These are phyloP conservation scores for Apocrypta bakeri DNA, from an alignment of 1,140 invertebrate species.

Conservation along the genomic window DNA sequence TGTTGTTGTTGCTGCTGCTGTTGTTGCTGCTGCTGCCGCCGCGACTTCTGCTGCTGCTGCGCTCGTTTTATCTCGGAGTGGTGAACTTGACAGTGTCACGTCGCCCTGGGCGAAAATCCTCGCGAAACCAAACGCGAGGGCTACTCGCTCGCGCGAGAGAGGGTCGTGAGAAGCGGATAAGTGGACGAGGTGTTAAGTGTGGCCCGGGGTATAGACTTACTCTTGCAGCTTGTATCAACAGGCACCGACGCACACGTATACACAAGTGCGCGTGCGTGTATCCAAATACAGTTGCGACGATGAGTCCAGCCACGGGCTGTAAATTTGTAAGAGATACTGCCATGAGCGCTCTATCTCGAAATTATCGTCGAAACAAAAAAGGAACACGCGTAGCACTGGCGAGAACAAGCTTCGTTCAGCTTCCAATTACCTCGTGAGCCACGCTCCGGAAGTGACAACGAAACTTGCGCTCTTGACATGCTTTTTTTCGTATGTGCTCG, in stretches of 20 bases:
- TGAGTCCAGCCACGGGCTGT: background rate
- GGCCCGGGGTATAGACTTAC: slow-evolving; percentile 57
- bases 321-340: background rate
- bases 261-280: background rate
- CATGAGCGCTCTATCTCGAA: background rate
- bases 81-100: slow-evolving; percentile 69
- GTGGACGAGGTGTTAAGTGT: slow-evolving; percentile 73
- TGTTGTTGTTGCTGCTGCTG: background rate
- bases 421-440: slow-evolving; percentile 21
- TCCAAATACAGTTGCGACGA: background rate
- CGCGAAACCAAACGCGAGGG: slow-evolving; percentile 69
- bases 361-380: background rate
- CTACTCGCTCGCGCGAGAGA: slow-evolving; percentile 58
- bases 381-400: background rate
- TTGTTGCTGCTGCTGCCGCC: background rate
- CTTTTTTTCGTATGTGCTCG: no score
- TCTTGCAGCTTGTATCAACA: slow-evolving; percentile 32
- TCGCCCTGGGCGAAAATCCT: slow-evolving; percentile 69
- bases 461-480: no score
- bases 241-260: background rate
- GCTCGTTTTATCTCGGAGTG: slow-evolving; percentile 23
- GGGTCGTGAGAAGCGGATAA: slow-evolving; percentile 71
- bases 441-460: slow-evolving; percentile 18
- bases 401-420: background rate
- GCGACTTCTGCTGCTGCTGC: background rate